Conservation (phyloP, 2,888 invertebrate species). For the Machimus atricapillus region DNA sequence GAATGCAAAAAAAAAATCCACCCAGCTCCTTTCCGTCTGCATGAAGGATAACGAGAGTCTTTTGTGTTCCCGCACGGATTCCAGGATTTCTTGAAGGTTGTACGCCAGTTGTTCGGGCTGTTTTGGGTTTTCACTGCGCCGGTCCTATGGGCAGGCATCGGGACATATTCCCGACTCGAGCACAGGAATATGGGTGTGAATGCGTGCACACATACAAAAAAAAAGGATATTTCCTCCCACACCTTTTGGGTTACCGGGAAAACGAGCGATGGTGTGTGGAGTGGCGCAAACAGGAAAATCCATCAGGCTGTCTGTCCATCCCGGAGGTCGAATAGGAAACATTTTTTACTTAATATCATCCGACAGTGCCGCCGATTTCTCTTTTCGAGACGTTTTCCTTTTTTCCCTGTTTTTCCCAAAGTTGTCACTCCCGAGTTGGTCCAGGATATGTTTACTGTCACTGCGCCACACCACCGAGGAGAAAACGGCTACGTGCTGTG, state of each 20-base stretch:
- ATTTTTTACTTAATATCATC: conserved; percentile 26
- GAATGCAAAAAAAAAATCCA: not conserved
- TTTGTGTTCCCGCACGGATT: not conserved
- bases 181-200: not conserved
- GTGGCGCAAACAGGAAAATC: not conserved
- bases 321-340: conserved; percentile 27
- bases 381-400: not conserved
- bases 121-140: conserved; percentile 6
- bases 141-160: not conserved
- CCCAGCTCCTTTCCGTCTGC: conserved; percentile 1
- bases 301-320: not conserved
- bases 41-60: conserved; percentile 22
- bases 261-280: not conserved
- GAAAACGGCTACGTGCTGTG: not conserved
- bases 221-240: not conserved
- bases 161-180: not conserved
- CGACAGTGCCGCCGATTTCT: conserved; percentile 12
- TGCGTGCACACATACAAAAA: not conserved
- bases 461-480: not conserved
- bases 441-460: conserved; percentile 29
- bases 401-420: not conserved
- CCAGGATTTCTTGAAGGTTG: not conserved
- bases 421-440: not conserved
- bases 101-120: not conserved
- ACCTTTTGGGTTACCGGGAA: not conserved